Base-by-base conservation (phyloP, 2,113 vertebrate genomes). In the Rhodinocichla rosea region DNA sequence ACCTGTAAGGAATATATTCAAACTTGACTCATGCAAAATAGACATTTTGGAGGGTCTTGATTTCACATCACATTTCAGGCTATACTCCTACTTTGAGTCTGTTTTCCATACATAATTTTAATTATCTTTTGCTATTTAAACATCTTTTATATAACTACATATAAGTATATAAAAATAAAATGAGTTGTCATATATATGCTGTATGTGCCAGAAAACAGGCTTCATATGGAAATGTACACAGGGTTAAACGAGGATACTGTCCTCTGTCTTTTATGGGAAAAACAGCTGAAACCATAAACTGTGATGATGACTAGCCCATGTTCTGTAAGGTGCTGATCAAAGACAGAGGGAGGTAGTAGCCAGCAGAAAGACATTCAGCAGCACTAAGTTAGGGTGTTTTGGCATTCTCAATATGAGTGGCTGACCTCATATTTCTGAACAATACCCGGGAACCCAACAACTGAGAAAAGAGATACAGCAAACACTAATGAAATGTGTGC, bases 401-500 rank as follows among this genome's bases (percentile, higher is more conserved):
- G 35, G 21, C 56, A 79, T 45, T 6, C 0, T 71, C 21, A 52
- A 10, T n/a, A 73, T 75, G 69, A 62, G 77, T 82, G 39, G 15
- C 45, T 90, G 76, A 73, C 37, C 33, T 94, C 21, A 0, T 50
- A 32, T 59, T 94, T 94, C 73, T 81, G 35, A 65, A 64, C 49
- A 85, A 83, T 53, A 77, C 9, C 6, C 27, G 63, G 27, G 44
- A 94, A 91, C 49, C 2, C 20, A 65, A 15, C 6, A 87, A 77
- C 62, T 27, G 52, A 74, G 69, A 69, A 73, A 88, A 83, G 20
- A 82, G 9, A 49, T 69, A 45, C 39, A 87, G n/a, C 22, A 96
- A 90, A 81, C 28, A 37, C 47, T 93, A 94, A 92, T 90, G 93
- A 94, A 84, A 79, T 76, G 4, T 87, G 27, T 53, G 19, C 39